Conservation (phyloP, 2,888 invertebrate genomes). For the Megamerina dolium region DNA sequence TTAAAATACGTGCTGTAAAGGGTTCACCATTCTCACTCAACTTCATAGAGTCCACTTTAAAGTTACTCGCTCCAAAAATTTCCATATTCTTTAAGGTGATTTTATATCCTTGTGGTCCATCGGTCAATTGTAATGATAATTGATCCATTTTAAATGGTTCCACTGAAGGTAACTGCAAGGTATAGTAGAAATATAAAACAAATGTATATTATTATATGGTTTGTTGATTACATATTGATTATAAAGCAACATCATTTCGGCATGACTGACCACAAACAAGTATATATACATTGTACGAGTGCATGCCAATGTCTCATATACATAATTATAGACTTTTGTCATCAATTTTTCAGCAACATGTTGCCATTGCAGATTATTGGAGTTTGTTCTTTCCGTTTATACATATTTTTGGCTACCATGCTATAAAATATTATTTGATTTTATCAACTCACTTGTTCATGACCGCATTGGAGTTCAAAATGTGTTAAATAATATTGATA, state of each 20-base stretch:
- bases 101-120: slow-evolving; percentile 56
- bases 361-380: too few relatives aligned
- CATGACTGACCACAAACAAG: not conserved
- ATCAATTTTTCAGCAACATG: too few relatives aligned
- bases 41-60: slow-evolving; percentile 54
- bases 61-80: slow-evolving; percentile 61
- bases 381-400: too few relatives aligned
- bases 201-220: too few relatives aligned
- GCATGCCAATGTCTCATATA: not conserved
- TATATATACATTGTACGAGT: not conserved
- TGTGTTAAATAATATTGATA: too few relatives aligned
- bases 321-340: too few relatives aligned
- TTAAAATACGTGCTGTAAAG: slow-evolving; percentile 59
- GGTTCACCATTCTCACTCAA: slow-evolving; percentile 58
- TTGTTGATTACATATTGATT: too few relatives aligned
- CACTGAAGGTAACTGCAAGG: slow-evolving; percentile 55
- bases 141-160: slow-evolving; percentile 63
- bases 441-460: too few relatives aligned
- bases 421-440: too few relatives aligned
- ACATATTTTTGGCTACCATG: too few relatives aligned
- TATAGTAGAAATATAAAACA: too few relatives aligned
- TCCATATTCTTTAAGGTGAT: slow-evolving; percentile 56
- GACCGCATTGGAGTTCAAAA: too few relatives aligned
- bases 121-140: slow-evolving; percentile 55
- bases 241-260: not conserved